phyloP scores from a whole-genome alignment of 2,113 vertebrate species.

The Pleuronectes platessa region DNA sequence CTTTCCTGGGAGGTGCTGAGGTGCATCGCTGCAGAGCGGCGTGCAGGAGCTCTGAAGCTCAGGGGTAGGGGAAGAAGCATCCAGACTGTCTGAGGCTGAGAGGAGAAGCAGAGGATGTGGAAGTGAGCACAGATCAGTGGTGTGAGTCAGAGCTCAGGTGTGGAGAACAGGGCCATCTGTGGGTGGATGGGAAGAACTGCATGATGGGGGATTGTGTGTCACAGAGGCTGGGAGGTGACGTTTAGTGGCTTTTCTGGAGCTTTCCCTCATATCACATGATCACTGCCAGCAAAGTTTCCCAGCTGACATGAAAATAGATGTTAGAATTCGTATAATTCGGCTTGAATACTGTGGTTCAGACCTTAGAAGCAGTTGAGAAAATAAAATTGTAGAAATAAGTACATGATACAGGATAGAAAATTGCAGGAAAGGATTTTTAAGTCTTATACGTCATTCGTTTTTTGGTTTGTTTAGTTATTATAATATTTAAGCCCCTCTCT shows the following conservation, averaged over 20 bases:
- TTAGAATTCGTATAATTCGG: too few species aligned
- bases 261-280: neutral
- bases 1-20: conserved; percentile 44
- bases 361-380: too few species aligned
- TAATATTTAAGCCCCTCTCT: too few species aligned
- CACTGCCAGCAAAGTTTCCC: too few species aligned
- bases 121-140: conserved; percentile 61
- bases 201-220: neutral
- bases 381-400: too few species aligned
- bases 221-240: too few species aligned
- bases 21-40: conserved; percentile 44
- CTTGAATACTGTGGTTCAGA: too few species aligned
- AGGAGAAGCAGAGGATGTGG: conserved; percentile 56
- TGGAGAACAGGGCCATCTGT: conserved; percentile 71
- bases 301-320: too few species aligned
- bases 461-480: too few species aligned
- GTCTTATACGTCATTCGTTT: too few species aligned
- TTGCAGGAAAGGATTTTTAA: too few species aligned
- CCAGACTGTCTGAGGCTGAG: conserved; percentile 23
- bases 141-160: conserved; percentile 49
- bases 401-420: too few species aligned
- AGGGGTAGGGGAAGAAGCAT: conserved; percentile 30
- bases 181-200: conserved; percentile 25
- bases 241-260: neutral
- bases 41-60: conserved; percentile 28